Base-by-base conservation (phyloP, 30 jellyfish, hydroid and myxozoan species). In the Cassiopea xamachana region DNA sequence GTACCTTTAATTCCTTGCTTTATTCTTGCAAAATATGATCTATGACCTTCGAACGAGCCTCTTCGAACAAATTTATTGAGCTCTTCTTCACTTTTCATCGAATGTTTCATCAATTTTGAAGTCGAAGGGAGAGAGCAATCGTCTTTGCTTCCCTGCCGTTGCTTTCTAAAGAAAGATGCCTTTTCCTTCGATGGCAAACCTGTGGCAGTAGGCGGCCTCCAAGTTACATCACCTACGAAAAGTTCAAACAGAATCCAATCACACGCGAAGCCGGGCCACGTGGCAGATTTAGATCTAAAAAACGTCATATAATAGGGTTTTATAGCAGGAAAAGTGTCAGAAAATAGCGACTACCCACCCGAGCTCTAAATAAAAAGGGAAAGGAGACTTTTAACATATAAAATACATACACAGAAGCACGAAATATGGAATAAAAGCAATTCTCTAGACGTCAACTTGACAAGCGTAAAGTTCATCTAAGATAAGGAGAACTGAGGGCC, bases 41-140 rank as follows among this genome's bases (percentile, higher is more conserved):
- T 76, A 51, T 49, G 90, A 1, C 93, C 93, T 59, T 86, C 93
- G 48, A 86, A 60, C 59, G 93, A 86, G 17, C 93, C 93, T 9
- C 93, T 81, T 45, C 93, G 19, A 3, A 48, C 45, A 49, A 83
- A 83, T 43, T 70, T 47, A 48, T 68, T 83, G 13, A 83, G 69
- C 16, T 69, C 91, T 18, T 86, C 93, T 4, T 75, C 76, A 48
- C 81, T 55, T 86, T 77, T 73, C 46, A 60, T 50, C n/a, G 93
- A 78, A 19, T 86, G 74, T 2, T 77, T 1, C 7, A 47, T 62
- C 1, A 18, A 46, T 16, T 49, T 60, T 13, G 92, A 48, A 15
- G 70, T 19, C 17, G 67, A 15, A 10, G 46, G 45, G 62, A 86
- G 80, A 7, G 87, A 74, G 62, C 64, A 49, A 60, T 86, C 93